Percentiles rank a stretch among this genome's conserved stretches.
Conservation (phyloP, 2,113 vertebrate genomes). For the Ammodytes marinus region DNA sequence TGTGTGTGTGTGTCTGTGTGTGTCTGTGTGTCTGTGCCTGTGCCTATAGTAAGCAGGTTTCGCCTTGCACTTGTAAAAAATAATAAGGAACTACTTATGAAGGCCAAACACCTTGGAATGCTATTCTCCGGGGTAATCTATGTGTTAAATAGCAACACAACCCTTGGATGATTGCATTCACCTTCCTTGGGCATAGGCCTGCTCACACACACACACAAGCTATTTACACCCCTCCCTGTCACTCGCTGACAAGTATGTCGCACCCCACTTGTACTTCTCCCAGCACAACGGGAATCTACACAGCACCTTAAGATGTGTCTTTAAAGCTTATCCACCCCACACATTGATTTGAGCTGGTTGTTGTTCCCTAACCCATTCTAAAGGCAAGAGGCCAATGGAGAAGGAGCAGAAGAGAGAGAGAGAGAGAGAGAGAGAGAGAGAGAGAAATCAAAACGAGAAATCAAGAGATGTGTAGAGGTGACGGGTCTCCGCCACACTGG, state of each 20-base stretch:
- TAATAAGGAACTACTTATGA: slow-evolving; percentile 36
- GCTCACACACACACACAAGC: slow-evolving; percentile 7
- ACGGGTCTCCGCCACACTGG: slow-evolving; percentile 4
- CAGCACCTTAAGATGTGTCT: slow-evolving; percentile 43
- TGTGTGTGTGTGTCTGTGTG: neutral
- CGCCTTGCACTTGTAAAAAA: slow-evolving; percentile 24
- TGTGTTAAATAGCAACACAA: slow-evolving; percentile 51
- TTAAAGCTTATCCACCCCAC: slow-evolving; percentile 61
- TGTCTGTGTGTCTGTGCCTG: neutral
- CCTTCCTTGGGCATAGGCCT: slow-evolving; percentile 15
- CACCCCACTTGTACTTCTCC: slow-evolving; percentile 22
- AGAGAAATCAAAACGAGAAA: slow-evolving; percentile 29
- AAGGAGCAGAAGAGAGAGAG: neutral
- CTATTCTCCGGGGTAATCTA: slow-evolving; percentile 37
- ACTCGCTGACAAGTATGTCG: slow-evolving; percentile 22
- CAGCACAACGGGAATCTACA: slow-evolving; percentile 34
- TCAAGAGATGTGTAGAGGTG: slow-evolving; percentile 25
- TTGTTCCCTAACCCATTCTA: slow-evolving; percentile 2
- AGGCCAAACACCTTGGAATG: slow-evolving; percentile 40
- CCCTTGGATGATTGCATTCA: slow-evolving; percentile 45
- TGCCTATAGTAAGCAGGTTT: neutral
- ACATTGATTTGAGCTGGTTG: slow-evolving; percentile 48
- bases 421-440: neutral
- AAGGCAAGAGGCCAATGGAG: neutral
- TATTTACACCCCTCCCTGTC: slow-evolving; percentile 33